Percentiles rank a stretch among this genome's conserved stretches.
phyloP scores from a whole-genome alignment of 2,888 invertebrate species.

The Pammene aurita region DNA sequence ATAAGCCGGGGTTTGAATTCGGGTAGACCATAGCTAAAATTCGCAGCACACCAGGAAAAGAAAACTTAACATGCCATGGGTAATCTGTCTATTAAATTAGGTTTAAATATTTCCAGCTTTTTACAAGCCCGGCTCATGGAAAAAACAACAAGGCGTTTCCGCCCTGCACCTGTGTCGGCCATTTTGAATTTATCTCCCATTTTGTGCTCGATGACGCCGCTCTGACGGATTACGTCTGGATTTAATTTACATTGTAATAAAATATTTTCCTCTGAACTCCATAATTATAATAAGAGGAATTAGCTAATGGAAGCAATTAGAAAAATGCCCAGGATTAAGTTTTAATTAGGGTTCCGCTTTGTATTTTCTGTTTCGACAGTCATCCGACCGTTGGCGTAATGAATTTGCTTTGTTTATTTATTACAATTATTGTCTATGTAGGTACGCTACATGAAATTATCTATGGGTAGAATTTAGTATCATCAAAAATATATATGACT shows the following conservation, averaged over 20 bases:
- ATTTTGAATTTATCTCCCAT: constrained; percentile 62
- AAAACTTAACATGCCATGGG: not conserved
- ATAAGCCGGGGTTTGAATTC: no score
- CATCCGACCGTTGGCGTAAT: constrained; percentile 32
- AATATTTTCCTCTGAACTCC: constrained; percentile 67
- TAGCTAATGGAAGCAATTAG: constrained; percentile 75
- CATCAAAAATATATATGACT: no score
- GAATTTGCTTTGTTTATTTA: constrained; percentile 5
- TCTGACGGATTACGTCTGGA: constrained; percentile 75
- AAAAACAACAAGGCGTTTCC: constrained; percentile 52
- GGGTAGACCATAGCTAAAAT: no score
- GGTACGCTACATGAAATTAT: not conserved
- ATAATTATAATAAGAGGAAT: constrained; percentile 74
- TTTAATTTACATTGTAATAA: constrained; percentile 69
- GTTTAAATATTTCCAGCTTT: constrained; percentile 25
- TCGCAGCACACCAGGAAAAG: not conserved
- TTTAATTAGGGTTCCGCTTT: constrained; percentile 68
- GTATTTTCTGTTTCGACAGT: constrained; percentile 52
- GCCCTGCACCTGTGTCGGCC: constrained; percentile 69
- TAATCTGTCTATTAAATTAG: constrained; percentile 18
- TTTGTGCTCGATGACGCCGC: constrained; percentile 59
- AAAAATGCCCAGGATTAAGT: constrained; percentile 68
- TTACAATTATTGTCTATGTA: not conserved
- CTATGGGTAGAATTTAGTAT: no score
- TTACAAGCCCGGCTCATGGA: constrained; percentile 19